phyloP scores from a whole-genome alignment of 2,797 vertebrate genomes.

The Parotocinclus haroldoi region DNA sequence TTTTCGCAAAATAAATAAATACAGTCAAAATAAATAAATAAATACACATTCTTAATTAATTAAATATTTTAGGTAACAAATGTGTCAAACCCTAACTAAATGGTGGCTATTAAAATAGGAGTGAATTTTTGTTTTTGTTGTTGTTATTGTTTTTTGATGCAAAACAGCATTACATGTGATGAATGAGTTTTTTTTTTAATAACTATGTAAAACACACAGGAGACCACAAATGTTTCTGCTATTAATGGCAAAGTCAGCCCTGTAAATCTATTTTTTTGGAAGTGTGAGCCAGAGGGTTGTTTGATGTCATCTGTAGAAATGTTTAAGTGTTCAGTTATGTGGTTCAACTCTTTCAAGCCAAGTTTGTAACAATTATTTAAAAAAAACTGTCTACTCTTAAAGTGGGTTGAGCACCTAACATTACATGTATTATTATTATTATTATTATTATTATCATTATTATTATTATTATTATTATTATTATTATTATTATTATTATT shows the following conservation, averaged over 20 bases:
- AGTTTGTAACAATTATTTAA: constrained; percentile 20
- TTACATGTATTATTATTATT: not conserved
- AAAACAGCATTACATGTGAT: constrained; percentile 8
- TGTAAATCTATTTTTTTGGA: constrained; percentile 9
- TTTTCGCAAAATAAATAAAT: no score
- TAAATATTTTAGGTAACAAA: not conserved
- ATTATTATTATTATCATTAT: no score
- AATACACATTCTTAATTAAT: no score
- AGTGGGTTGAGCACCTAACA: not conserved
- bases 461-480: no score
- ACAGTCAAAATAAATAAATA: not conserved
- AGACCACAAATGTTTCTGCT: constrained; percentile 25
- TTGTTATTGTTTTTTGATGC: no score
- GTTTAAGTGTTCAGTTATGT: not conserved
- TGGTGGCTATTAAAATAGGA: no score
- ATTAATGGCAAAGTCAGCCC: constrained; percentile 34
- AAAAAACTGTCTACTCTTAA: not conserved
- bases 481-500: no score
- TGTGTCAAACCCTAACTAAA: not conserved
- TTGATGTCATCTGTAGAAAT: no score
- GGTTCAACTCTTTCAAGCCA: not conserved
- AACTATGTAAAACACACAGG: constrained; percentile 22
- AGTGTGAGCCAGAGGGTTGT: no score
- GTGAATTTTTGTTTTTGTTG: not conserved
- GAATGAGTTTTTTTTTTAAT: constrained; percentile 12